Base-by-base conservation (phyloP, 2,888 invertebrate species). In the Ormyrus labotus region DNA sequence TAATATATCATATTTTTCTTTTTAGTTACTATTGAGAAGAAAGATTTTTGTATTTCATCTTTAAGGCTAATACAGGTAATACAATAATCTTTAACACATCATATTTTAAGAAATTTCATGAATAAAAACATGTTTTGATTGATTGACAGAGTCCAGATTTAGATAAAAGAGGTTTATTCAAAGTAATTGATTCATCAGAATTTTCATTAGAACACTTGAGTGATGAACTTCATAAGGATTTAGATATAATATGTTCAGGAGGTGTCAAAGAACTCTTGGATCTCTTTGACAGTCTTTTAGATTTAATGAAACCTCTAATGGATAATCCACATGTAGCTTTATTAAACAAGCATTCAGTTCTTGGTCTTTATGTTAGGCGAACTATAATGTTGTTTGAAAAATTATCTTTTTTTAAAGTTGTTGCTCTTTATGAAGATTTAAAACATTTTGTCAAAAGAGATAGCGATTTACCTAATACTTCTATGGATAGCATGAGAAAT, bases 321-420 rank as follows among this genome's bases (percentile, higher is more conserved):
- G 90, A 90, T 75, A 88, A 88, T 79, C 84, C 89, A 9, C 83
- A 88, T 7, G 78, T 85, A 1, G 81, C 87, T 60, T 86, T 85
- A 51, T 83, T 90, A 61, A 88, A 88, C 82, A 87, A 88, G 83
- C 88, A 90, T 84, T 89, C 89, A 76, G 87, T 93, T 91, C 86
- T 92, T 92, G 97, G 97, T 51, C 92, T 96, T 83, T 98, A 96
- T 90, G 92, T 98, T 82, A 92, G 97, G 82, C 93, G 97, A 87
- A 95, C 97, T 88, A 93, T 95, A 83, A 92, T 97, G 0, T 94
- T 95, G 83, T 94, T 97, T 88, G 96, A 97, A 86, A 96, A 95
- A 89, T 92, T 97, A 83, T 94, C 95, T 13, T 98, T 98, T 91
- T 95, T 95, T 57, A 96, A 96, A 92, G 94, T 96, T 80, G 95